Evolutionary conservation across 2,113 vertebrate genomes (phyloP).

Genomic region (Lepus timidus): DNA sequence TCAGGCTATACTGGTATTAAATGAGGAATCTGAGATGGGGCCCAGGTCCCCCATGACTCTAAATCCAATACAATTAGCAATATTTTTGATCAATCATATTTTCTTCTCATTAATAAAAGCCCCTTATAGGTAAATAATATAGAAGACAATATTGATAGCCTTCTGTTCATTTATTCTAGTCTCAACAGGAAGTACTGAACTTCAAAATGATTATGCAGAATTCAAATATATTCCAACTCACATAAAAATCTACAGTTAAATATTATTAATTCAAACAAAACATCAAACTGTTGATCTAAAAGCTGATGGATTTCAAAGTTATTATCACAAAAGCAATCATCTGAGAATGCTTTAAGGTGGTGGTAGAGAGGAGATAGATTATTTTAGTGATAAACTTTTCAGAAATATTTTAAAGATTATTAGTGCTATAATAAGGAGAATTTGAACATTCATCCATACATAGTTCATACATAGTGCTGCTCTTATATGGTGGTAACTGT

Average conservation of each 20-base stretch:
- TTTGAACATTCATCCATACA: background rate
- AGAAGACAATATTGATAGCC: background rate
- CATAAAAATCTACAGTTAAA: background rate
- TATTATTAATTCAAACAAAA: background rate
- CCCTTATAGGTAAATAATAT: background rate
- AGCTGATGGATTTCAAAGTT: background rate
- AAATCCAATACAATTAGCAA: background rate
- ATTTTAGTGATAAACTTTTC: background rate
- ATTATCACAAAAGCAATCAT: background rate
- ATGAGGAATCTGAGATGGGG: background rate
- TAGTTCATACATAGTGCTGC: background rate
- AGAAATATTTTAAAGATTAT: background rate
- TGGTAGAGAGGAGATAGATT: accelerated
- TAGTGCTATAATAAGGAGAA: background rate
- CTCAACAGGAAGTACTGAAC: background rate
- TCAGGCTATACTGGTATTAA: background rate
- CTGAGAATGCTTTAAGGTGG: background rate
- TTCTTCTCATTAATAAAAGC: background rate
- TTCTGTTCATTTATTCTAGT: background rate
- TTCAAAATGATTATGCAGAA: background rate
- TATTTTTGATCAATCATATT: background rate
- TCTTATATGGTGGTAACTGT: background rate
- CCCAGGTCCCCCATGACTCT: background rate
- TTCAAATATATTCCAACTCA: background rate
- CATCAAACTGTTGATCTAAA: background rate